Evolutionary conservation across 2,113 vertebrate genomes (phyloP).

Genomic region (human): GRCh38 chr21:37659501-37660000

Average conservation of each 20-base stretch:
- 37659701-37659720: fast-evolving
- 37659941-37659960: not conserved
- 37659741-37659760: fast-evolving
- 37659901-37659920: not conserved
- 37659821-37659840: not conserved
- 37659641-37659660: fast-evolving
- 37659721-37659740: fast-evolving
- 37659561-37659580: too few relatives aligned
- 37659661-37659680: not conserved
- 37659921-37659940: not conserved
- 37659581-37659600: not conserved
- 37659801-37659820: not conserved
- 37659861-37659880: not conserved
- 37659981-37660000: not conserved
- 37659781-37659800: not conserved
- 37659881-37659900: not conserved
- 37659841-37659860: not conserved
- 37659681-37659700: not conserved
- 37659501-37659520: not conserved
- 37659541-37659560: not conserved
- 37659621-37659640: too few relatives aligned
- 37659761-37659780: not conserved
- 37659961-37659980: fast-evolving
- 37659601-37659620: fast-evolving
- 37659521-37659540: not conserved